Evolutionary conservation across 2,888 invertebrate species (phyloP).

Genomic region (Nemoura dubitans): DNA sequence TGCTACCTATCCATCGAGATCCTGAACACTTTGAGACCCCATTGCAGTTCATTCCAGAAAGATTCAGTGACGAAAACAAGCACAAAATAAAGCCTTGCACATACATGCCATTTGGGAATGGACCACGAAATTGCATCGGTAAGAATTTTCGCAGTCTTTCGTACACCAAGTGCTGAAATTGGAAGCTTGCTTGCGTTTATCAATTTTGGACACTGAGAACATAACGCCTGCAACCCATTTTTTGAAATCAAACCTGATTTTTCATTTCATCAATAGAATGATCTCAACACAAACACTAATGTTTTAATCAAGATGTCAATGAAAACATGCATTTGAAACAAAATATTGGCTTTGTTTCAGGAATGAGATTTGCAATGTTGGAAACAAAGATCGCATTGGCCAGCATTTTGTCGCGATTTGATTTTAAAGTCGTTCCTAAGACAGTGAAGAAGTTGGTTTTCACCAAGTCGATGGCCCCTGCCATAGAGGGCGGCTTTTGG

Average conservation of each 20-base stretch:
- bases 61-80: slow-evolving; percentile 17
- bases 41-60: neutral
- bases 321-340: no score
- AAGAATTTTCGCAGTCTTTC: no score
- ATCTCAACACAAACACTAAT: no score
- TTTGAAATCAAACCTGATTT: no score
- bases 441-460: neutral
- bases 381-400: slow-evolving; percentile 13
- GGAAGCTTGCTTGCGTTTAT: no score
- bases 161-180: no score
- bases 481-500: slow-evolving; percentile 1
- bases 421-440: neutral
- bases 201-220: no score
- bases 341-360: neutral
- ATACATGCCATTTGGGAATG: neutral
- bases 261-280: no score
- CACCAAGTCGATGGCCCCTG: neutral
- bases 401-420: neutral
- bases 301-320: no score
- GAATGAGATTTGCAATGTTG: slow-evolving; percentile 10
- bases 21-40: neutral
- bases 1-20: neutral
- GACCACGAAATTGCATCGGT: neutral
- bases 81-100: neutral
- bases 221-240: no score